phyloP scores from a whole-genome alignment of 2,888 invertebrate species.

The Ophraella communa region DNA sequence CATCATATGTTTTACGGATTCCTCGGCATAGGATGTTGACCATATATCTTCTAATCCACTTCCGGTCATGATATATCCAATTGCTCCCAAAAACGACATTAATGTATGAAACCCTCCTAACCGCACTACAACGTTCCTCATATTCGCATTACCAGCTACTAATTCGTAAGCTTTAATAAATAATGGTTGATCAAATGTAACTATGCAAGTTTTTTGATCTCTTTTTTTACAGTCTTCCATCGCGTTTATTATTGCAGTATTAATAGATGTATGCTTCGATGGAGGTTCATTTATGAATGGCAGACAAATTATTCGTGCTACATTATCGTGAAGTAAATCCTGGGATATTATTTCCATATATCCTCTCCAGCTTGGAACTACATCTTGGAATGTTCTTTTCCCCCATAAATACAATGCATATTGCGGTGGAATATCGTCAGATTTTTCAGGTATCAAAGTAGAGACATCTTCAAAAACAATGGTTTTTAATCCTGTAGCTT shows the following conservation, averaged over 20 bases:
- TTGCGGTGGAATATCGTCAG: too few species aligned
- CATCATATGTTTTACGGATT: slow-evolving; percentile 7
- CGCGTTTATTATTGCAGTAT: background rate
- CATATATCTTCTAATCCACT: slow-evolving; percentile 19
- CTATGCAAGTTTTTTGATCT: slow-evolving; percentile 2
- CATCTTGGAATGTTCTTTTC: too few species aligned
- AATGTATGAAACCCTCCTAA: slow-evolving; percentile 22
- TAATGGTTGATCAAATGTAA: slow-evolving; percentile 19
- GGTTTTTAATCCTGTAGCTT: background rate
- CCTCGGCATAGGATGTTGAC: slow-evolving; percentile 1
- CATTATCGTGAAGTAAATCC: too few species aligned
- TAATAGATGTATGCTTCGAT: too few species aligned
- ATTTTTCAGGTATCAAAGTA: too few species aligned
- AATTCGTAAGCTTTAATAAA: background rate
- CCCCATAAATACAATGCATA: too few species aligned
- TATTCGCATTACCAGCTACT: background rate
- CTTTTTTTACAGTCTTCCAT: background rate
- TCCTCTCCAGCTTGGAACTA: too few species aligned
- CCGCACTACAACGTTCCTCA: background rate
- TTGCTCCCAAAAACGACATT: slow-evolving; percentile 12
- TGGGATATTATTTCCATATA: too few species aligned
- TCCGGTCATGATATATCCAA: slow-evolving; percentile 14
- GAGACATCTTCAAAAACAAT: background rate
- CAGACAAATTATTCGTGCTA: too few species aligned
- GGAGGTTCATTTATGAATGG: too few species aligned